Evolutionary conservation across 2,113 vertebrate genomes (phyloP), one percentile per base, ranked within the genome.

Genomic region (Platanista minor): DNA sequence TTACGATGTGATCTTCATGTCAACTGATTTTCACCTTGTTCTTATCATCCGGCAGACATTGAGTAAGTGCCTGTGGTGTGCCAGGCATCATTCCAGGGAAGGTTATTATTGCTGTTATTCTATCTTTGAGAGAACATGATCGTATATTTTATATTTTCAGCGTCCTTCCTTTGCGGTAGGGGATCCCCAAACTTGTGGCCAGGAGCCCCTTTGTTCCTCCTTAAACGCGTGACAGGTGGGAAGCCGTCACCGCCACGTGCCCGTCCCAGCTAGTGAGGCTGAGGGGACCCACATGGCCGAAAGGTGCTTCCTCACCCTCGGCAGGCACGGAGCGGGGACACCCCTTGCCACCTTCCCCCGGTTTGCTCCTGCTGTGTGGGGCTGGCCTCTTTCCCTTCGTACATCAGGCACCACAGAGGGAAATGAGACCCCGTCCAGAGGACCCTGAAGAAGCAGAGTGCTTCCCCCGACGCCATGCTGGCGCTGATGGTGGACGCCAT

Each of bases 401-500:
- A 8, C 25, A 39, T 74, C 5, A 2, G 90, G 61, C 23, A 25
- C 20, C 57, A 31, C 17, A 18, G 2, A 39, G 29, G 54, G 33
- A 33, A 57, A 6, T 8, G 36, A 33, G 59, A 21, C 61, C 23
- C 52, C 25, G 21, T 20, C n/a, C 13, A 1, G 62, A 36, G 49
- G 61, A 20, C 6, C 12, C 69, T n/a, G 52, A 7, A 54, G 74
- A 90, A 69, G 36, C 67, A 59, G 52, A 39, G 1, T 31, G 52
- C 20, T 29, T 64, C 62, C 23, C 46, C 74, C 54, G 7, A 31
- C 13, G 5, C 31, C 29, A 52, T 52, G 4, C 54, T 14, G 29
- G 64, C 36, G 0, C 11, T 8, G 66, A 1, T 3, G 8, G 21
- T 5, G 8, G 59, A 59, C 21, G 4, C 23, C 23, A 4, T 67